Base-by-base conservation (phyloP, 2,888 invertebrate species). In the Homarus gammarus region DNA sequence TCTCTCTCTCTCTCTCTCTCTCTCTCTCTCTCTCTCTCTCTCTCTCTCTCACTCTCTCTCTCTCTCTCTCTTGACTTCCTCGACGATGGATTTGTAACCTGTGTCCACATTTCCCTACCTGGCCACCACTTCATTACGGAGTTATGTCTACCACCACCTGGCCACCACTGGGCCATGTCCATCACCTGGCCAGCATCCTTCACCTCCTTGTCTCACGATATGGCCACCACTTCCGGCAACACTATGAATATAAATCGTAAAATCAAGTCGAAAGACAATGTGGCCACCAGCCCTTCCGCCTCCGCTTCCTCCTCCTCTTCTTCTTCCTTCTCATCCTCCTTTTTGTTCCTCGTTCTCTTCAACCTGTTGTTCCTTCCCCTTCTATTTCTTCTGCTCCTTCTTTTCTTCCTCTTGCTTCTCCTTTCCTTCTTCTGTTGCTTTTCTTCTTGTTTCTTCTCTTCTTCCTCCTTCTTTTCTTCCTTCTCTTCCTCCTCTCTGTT, bases 381-480 rank as follows among this genome's bases (percentile, higher is more conserved):
- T n/a, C n/a, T n/a, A n/a, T n/a, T n/a, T 64, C 64, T 64, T 31
- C 31, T 31, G n/a, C 64, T 64, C 64, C 31, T 31, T 31, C 31
- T 31, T 64, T 31, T 64, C 64, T 64, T 31, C 31, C 64, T 64
- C 64, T 64, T 31, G n/a, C 64, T 70, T 15, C 15, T 31, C 36
- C 70, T 70, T 36, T 70, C 70, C 36, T 36, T 70, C 70, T 70
- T 36, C 15, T 22, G 10, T n/a, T n/a, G n/a, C n/a, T n/a, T n/a
- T n/a, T n/a, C n/a, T n/a, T n/a, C n/a, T n/a, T n/a, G n/a, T n/a
- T 36, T 70, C 27, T 70, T 36, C 36, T 36, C 36, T 36, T 70
- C 70, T 70, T 36, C 36, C 70, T 70, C 70, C 36, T 36, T 70
- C 70, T 70, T 15, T 70, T 73, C 18, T n/a, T 38, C 73, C 73